These are phyloP conservation scores for Drosophila rhopaloa DNA, from an alignment of 1,140 invertebrate species.

Conservation along the genomic window DNA sequence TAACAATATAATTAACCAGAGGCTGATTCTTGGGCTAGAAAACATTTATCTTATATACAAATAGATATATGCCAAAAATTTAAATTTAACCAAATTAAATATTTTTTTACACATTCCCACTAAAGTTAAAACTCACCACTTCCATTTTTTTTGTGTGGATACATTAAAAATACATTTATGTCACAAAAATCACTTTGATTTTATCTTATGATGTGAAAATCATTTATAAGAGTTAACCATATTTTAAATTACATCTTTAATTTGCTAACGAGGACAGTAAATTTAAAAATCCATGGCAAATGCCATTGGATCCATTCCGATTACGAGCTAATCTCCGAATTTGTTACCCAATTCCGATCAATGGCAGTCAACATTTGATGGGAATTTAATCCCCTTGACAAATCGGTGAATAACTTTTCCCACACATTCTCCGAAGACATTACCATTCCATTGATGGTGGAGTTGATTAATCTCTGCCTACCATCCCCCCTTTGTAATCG, in stretches of 20 bases:
- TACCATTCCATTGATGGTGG: not conserved
- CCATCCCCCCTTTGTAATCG: constrained; percentile 9
- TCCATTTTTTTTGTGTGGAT: too few species aligned
- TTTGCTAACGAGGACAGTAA: not conserved
- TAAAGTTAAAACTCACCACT: too few species aligned
- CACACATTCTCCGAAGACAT: constrained; percentile 4
- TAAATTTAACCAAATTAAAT: too few species aligned
- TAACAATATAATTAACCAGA: too few species aligned
- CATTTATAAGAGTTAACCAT: too few species aligned
- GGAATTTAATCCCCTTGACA: not conserved
- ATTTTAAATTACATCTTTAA: not conserved
- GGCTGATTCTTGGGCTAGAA: too few species aligned
- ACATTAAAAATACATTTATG: too few species aligned
- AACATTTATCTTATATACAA: too few species aligned
- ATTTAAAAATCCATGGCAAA: not conserved
- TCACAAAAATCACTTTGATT: too few species aligned
- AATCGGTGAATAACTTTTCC: constrained; percentile 1
- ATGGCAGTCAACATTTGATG: not conserved
- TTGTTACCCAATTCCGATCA: not conserved
- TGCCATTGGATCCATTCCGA: not conserved
- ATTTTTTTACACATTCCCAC: too few species aligned
- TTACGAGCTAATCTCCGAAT: not conserved
- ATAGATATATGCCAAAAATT: too few species aligned
- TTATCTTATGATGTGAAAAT: too few species aligned
- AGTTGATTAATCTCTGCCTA: not conserved